These are phyloP conservation scores for Chrysochloris asiatica DNA, from an alignment of 2,113 vertebrate species.

Conservation along the genomic window DNA sequence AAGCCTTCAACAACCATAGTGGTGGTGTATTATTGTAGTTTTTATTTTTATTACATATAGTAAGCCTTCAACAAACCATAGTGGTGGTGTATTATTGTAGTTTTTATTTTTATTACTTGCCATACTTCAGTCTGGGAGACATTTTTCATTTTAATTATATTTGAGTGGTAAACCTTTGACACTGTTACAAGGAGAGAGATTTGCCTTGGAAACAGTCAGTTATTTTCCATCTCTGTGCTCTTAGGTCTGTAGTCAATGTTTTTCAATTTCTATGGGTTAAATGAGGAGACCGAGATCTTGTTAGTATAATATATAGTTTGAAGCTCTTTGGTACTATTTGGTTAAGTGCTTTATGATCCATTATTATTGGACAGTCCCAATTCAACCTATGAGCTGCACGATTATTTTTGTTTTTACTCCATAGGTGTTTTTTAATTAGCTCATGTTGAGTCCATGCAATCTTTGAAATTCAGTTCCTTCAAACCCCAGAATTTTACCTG, in stretches of 20 bases:
- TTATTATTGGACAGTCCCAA: slow-evolving; percentile 61
- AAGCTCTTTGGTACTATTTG: slow-evolving; percentile 55
- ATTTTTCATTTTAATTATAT: slow-evolving; percentile 59
- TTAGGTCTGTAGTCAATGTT: slow-evolving; percentile 39
- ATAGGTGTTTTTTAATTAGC: slow-evolving; percentile 65
- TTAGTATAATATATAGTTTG: not conserved
- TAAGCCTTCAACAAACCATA: not conserved
- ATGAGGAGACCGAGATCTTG: slow-evolving; percentile 52
- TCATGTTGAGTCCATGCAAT: slow-evolving; percentile 17
- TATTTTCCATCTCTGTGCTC: not conserved
- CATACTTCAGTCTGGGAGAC: not conserved
- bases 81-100: not conserved
- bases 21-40: not conserved
- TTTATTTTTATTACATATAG: slow-evolving; percentile 35
- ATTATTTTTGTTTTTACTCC: slow-evolving; percentile 51
- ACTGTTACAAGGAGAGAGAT: slow-evolving; percentile 45
- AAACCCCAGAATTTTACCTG: slow-evolving; percentile 16
- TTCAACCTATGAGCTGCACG: not conserved
- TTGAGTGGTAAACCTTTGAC: slow-evolving; percentile 47
- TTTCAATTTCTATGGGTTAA: slow-evolving; percentile 62
- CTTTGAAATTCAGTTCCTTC: slow-evolving; percentile 32
- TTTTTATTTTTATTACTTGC: slow-evolving; percentile 52
- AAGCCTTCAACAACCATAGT: not conserved
- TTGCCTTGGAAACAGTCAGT: slow-evolving; percentile 38
- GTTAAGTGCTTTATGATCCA: slow-evolving; percentile 60